Evolutionary conservation across 2,113 vertebrate species (phyloP), one percentile per base, ranked within the genome.

Genomic region (Lophochroa leadbeateri): DNA sequence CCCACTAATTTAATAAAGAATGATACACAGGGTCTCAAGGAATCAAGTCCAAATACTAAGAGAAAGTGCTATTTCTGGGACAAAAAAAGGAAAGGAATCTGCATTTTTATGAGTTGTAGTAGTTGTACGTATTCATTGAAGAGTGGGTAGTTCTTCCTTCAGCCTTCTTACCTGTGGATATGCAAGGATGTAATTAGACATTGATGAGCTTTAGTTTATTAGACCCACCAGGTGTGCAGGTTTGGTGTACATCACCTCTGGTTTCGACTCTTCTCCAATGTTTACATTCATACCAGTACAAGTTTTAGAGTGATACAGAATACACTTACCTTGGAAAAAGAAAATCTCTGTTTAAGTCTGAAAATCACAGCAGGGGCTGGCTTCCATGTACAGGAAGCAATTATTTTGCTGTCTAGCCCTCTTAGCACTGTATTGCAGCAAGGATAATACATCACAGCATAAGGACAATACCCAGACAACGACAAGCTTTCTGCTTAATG

Each of bases 71-170:
- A 47, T 80, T 85, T 86, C 39, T 86, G 7, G 20, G 41, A 23
- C 5, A 14, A 15, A 75, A 35, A 37, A 65, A 37, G 13, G 17
- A 46, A 82, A 89, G 21, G 47, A 47, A 82, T 31, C 25, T 49
- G 33, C 43, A 41, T 94, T 92, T 60, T 70, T 61, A 18, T 41
- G 41, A 79, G 53, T 58, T 79, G 65, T 25, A 68, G 82, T n/a
- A 91, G 37, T 27, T 70, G 37, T 86, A 85, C 1, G 2, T 61
- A 46, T 46, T 75, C 46, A 58, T 9, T 41, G 86, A 91, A 83
- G 90, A 90, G 52, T 25, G 53, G 77, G 60, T 55, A 81, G 86
- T 74, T 91, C 85, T 96, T 96, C 87, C 80, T 90, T 92, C 92
- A 92, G 72, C 78, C 46, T 35, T 71, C 75, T 24, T 76, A 39